phyloP scores from a whole-genome alignment of 1,140 invertebrate genomes.

The Neocloeon triangulifer region DNA sequence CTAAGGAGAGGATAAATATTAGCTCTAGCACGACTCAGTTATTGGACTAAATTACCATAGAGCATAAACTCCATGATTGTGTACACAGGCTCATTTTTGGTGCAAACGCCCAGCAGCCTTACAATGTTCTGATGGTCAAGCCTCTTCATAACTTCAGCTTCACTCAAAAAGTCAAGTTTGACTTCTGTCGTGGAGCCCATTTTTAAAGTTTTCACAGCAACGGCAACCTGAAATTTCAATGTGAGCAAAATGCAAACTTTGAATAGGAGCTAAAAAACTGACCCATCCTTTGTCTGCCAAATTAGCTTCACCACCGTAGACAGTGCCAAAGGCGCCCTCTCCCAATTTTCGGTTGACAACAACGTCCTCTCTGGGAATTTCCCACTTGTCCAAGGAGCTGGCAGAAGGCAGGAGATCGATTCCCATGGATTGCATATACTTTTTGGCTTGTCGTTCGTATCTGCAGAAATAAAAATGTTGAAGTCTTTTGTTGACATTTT shows the following conservation, averaged over 20 bases:
- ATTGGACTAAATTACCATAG: constrained; percentile 32
- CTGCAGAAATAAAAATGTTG: constrained; percentile 13
- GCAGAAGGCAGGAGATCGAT: constrained; percentile 28
- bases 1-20: constrained; percentile 14
- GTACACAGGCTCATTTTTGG: constrained; percentile 61
- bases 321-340: constrained; percentile 73
- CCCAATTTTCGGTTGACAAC: constrained; percentile 78
- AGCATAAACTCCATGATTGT: constrained; percentile 89
- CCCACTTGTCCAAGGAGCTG: constrained; percentile 55
- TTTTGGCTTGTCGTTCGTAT: constrained; percentile 45
- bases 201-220: constrained; percentile 81
- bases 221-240: constrained; percentile 26
- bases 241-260: neutral
- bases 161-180: constrained; percentile 80
- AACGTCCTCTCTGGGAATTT: constrained; percentile 56
- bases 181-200: constrained; percentile 57
- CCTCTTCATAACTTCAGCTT: constrained; percentile 79
- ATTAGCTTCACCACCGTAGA: constrained; percentile 63
- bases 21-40: neutral
- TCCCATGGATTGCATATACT: constrained; percentile 48
- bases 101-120: constrained; percentile 63
- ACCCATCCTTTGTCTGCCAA: constrained; percentile 47
- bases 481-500: no score
- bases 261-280: constrained; percentile 7
- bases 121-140: constrained; percentile 83